Base-by-base conservation (phyloP, 2,797 vertebrate species). In the Tauraco hartlaubi region DNA sequence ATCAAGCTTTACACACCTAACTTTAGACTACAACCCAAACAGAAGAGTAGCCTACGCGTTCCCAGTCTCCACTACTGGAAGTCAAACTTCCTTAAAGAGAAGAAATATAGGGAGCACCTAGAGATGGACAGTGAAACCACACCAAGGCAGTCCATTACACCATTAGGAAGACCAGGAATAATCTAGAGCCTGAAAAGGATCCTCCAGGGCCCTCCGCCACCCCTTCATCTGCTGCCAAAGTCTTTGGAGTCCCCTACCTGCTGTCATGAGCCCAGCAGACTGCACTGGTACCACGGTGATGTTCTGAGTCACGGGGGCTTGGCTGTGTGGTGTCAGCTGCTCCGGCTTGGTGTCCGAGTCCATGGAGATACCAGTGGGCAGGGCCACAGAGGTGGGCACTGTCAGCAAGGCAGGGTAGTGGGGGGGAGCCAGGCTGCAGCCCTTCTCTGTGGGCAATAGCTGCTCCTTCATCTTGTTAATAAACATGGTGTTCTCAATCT, bases 401-500 rank as follows among this genome's bases (percentile, higher is more conserved):
- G 99, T 99, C 96, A 99, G 98, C 92, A 99, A 98, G 26, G 99
- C 98, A 79, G 99, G 99, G 92, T 99, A 99, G 97, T 99, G 99
- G 58, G 99, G 98, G n/a, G 98, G 98, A 69, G 98, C 97, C 84
- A 98, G 96, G 63, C 98, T 98, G 96, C 98, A 98, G 95, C 98
- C 99, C 98, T 99, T 99, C 94, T 99, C 99, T 41, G 98, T 86
- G 92, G 99, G 98, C 96, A 99, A 96, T 17, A 99, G 98, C 92
- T 99, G 99, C 97, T 99, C 99, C 96, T 99, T 99, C 98, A 99
- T 98, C 96, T 99, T 99, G 98, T 99, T 99, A 96, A 99, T 98
- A 97, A 99, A 99, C 99, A 99, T 99, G 79, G 99, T 99, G 97
- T 99, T 99, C 93, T 99, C 99, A 76, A 99, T 99, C 99, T 99